phyloP scores from a whole-genome alignment of 2,888 invertebrate species.

The Drosophila conformis region DNA sequence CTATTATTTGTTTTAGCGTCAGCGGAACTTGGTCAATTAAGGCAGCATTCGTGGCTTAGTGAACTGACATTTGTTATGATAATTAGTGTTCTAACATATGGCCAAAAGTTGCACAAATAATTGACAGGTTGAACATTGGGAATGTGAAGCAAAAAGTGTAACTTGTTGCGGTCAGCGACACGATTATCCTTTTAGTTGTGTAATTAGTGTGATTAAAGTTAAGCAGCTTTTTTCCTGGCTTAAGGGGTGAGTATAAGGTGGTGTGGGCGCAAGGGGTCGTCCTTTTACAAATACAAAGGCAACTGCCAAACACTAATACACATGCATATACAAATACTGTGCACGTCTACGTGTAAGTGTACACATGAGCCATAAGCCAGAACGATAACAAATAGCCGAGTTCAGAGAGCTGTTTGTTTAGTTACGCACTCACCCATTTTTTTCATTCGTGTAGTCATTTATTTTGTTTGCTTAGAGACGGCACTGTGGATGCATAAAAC shows the following conservation, averaged over 20 bases:
- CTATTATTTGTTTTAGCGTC: background rate
- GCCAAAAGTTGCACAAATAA: constrained; percentile 15
- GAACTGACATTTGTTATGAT: background rate
- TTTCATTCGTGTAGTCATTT: background rate
- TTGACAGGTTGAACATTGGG: constrained; percentile 24
- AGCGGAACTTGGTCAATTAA: background rate
- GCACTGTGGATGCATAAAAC: constrained; percentile 66
- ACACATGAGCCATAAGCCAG: constrained; percentile 26
- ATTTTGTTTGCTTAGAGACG: constrained; percentile 28
- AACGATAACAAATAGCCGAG: constrained; percentile 41
- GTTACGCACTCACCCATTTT: constrained; percentile 46
- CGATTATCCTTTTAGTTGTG: constrained; percentile 82
- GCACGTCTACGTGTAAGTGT: constrained; percentile 4
- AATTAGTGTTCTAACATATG: constrained; percentile 7
- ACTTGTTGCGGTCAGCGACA: constrained; percentile 72
- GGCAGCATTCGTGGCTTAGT: background rate
- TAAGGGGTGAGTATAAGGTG: background rate
- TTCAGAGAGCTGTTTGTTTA: constrained; percentile 41
- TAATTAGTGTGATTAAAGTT: constrained; percentile 77
- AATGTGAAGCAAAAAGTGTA: constrained; percentile 24
- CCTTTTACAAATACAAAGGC: constrained; percentile 19
- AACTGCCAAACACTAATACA: constrained; percentile 15
- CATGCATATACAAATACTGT: background rate
- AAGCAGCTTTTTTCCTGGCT: constrained; percentile 40
- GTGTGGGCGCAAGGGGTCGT: constrained; percentile 31